phyloP scores from a whole-genome alignment of 2,113 vertebrate species.

The Gymnorhina tibicen region DNA sequence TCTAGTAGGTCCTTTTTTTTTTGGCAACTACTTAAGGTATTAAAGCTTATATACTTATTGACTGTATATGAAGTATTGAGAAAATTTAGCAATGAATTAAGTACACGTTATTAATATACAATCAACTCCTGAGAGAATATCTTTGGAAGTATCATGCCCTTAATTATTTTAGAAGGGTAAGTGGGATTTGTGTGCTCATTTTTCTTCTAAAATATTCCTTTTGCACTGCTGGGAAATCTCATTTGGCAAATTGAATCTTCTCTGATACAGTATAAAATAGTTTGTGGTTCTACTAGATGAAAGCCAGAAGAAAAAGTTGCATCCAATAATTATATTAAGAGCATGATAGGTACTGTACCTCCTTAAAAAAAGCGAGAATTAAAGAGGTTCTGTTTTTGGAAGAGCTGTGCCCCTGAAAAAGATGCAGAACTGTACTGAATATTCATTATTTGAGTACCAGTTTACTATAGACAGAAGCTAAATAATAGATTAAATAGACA shows the following conservation, averaged over 20 bases:
- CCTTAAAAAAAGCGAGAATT: not conserved
- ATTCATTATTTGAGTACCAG: not conserved
- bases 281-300: not conserved
- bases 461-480: not conserved
- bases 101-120: not conserved
- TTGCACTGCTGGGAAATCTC: not conserved
- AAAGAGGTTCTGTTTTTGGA: not conserved
- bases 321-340: not conserved
- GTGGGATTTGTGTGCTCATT: not conserved
- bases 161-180: not conserved
- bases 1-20: not conserved
- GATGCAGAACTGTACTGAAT: not conserved
- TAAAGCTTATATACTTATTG: not conserved
- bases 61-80: not conserved
- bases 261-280: not conserved
- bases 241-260: not conserved
- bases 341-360: not conserved
- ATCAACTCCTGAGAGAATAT: not conserved
- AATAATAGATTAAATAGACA: constrained; percentile 12
- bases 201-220: not conserved
- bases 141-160: not conserved
- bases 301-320: not conserved
- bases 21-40: not conserved
- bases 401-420: not conserved
- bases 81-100: not conserved